Conservation (phyloP, 2,888 invertebrate genomes). For the Drosophila histrio region DNA sequence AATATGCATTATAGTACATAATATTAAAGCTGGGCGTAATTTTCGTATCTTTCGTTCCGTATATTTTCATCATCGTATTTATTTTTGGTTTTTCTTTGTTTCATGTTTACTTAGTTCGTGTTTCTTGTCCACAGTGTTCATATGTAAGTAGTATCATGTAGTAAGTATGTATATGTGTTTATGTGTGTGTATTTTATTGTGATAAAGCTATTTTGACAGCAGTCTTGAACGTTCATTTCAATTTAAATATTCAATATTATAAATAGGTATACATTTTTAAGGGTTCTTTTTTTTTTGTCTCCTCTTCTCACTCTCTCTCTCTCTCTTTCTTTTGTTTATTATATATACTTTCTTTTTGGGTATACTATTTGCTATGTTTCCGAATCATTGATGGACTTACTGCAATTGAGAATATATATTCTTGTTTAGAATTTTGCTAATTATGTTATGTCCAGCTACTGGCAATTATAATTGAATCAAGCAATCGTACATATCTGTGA, state of each 20-base stretch:
- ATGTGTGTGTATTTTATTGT: conserved; percentile 39
- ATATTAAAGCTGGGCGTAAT: conserved; percentile 75
- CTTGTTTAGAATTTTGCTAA: conserved; percentile 13
- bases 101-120: conserved; percentile 11
- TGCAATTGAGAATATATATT: conserved; percentile 43
- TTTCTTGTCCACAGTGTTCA: conserved; percentile 22
- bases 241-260: conserved; percentile 77
- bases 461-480: conserved; percentile 1
- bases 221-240: conserved; percentile 80
- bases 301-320: conserved; percentile 5
- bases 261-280: conserved; percentile 75
- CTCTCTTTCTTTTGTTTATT: conserved; percentile 1
- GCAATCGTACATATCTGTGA: conserved; percentile 3
- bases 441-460: conserved; percentile 2
- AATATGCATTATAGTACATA: conserved; percentile 64
- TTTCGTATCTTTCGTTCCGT: conserved; percentile 26
- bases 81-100: not conserved
- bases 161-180: conserved; percentile 24
- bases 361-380: conserved; percentile 6
- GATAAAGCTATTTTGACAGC: conserved; percentile 82
- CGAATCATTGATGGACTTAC: conserved; percentile 38
- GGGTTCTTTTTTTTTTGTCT: conserved; percentile 29
- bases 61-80: not conserved
- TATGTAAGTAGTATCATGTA: conserved; percentile 22
- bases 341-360: conserved; percentile 3